Evolutionary conservation across 2,797 vertebrate genomes (phyloP).

Genomic region (Tokudaia tokunoshimensis): DNA sequence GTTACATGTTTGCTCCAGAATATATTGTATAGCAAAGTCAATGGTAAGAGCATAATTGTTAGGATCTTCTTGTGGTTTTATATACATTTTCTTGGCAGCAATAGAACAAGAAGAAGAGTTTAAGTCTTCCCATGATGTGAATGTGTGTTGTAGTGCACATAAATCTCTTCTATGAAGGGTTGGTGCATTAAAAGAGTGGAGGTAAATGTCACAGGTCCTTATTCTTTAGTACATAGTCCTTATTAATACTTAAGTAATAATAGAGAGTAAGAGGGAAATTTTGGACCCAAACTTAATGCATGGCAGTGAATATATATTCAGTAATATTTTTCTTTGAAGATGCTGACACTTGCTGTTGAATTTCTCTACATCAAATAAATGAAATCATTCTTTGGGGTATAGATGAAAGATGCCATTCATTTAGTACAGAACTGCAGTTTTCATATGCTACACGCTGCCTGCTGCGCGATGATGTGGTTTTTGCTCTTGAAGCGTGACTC

Average conservation of each 20-base stretch:
- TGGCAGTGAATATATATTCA: neutral
- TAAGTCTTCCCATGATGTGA: constrained; percentile 25
- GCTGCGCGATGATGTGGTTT: constrained; percentile 13
- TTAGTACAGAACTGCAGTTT: constrained; percentile 68
- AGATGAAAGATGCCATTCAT: constrained; percentile 59
- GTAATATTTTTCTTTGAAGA: constrained; percentile 1
- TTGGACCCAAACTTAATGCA: neutral
- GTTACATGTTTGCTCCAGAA: constrained; percentile 44
- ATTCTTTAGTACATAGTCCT: constrained; percentile 16
- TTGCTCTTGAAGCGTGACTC: constrained; percentile 40
- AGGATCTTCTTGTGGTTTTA: constrained; percentile 42
- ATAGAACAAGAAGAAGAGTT: constrained; percentile 48
- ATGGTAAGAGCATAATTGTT: constrained; percentile 10
- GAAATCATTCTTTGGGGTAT: constrained; percentile 53
- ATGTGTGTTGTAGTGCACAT: constrained; percentile 19
- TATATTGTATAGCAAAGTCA: constrained; percentile 26
- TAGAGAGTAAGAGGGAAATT: constrained; percentile 7
- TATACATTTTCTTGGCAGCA: constrained; percentile 25
- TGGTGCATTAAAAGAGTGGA: constrained; percentile 4
- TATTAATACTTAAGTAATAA: constrained; percentile 58
- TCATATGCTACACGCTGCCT: constrained; percentile 13
- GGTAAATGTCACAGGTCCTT: constrained; percentile 12
- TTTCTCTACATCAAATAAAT: neutral
- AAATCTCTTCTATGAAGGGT: constrained; percentile 51
- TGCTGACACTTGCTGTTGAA: constrained; percentile 18